Conservation (phyloP, 2,113 vertebrate genomes). For the Macroglossus sobrinus region DNA sequence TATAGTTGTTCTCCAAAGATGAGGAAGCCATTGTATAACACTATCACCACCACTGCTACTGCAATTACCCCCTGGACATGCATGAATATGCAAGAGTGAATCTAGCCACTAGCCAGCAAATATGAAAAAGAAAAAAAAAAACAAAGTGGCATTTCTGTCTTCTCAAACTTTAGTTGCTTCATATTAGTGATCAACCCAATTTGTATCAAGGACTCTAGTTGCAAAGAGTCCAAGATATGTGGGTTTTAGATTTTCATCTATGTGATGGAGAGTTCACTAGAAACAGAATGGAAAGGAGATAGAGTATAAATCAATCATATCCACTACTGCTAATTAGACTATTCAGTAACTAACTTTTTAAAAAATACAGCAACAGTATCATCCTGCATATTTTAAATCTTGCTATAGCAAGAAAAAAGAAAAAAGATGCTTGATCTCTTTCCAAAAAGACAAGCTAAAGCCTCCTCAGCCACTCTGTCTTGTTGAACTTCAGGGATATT, state of each 20-base stretch:
- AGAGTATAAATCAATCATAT: not conserved
- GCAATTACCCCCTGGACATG: rapidly evolving
- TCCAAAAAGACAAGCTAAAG: not conserved
- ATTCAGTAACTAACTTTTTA: not conserved
- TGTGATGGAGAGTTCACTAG: not conserved
- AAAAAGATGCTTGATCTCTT: not conserved
- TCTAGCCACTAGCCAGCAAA: not conserved
- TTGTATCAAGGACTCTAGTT: not conserved
- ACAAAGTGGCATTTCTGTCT: not conserved
- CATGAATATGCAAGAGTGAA: not conserved
- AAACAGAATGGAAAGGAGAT: not conserved
- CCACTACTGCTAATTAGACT: not conserved
- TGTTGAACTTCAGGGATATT: not conserved
- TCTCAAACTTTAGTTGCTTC: not conserved
- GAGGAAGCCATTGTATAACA: not conserved
- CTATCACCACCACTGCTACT: not conserved
- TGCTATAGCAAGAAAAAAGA: not conserved
- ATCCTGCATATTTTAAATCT: not conserved
- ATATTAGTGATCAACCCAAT: not conserved
- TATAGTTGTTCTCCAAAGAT: not conserved
- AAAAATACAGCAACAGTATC: not conserved
- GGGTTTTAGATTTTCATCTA: not conserved
- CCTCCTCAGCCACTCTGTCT: not conserved
- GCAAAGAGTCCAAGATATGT: not conserved
- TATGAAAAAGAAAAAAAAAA: not conserved